Evolutionary conservation across 2,113 vertebrate species (phyloP), one percentile per base, ranked within the genome.

Genomic region (Ovibos moschatus): DNA sequence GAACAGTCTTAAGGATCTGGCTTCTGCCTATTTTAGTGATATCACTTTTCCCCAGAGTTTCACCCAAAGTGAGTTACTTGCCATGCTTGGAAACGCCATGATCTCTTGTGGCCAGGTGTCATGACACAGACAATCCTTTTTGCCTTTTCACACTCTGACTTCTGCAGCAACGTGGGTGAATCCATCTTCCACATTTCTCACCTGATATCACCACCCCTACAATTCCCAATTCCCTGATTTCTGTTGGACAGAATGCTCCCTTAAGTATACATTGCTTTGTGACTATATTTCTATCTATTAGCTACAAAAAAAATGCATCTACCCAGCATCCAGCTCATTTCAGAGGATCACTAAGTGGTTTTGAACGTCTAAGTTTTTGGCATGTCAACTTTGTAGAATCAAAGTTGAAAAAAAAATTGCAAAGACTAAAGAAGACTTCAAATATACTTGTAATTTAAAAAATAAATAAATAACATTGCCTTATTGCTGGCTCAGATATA

Each of bases 381-480:
- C 5, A 23, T 11, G n/a, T 5, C 7, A 57, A 64, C 3, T 51
- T 91, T 78, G 30, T 85, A 33, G 13, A 33, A 67, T 50, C 51
- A 82, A 76, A 94, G 33, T 47, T 16, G 23, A 84, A 79, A 16
- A 71, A 51, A 76, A 76, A 9, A 95, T 60, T 40, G 90, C 1
- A 74, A n/a, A 81, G 7, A 87, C 7, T 57, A 47, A 91, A 57
- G 74, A 1, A 67, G 16, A 51, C 76, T 97, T 96, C 76, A 19
- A 76, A 84, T 45, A 45, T 3, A 81, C 2, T 50, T 27, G 2
- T 30, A 1, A 11, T 17, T 19, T 30, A 21, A 64, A 33, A 7
- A 89, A 43, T 12, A 43, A n/a, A 43, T 14, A 14, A 55, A 78
- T 93, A 51, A 2, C 7, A 51, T 83, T 89, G 2, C 13, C 78